These are phyloP conservation scores for Bombus affinis DNA, from an alignment of 1,140 invertebrate species.

Conservation along the genomic window DNA sequence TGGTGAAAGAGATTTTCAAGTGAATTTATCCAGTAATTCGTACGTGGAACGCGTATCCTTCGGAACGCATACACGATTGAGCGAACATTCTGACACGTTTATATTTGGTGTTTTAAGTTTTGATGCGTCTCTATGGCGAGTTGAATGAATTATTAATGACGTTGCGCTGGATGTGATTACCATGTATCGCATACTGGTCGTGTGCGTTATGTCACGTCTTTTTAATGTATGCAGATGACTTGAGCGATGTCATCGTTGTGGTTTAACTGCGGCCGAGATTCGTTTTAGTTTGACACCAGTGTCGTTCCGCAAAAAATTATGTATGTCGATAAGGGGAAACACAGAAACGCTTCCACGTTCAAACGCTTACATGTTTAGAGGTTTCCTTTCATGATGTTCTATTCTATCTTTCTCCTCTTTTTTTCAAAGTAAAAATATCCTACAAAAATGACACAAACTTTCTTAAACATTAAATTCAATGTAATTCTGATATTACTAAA, in stretches of 20 bases:
- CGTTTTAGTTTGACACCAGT: not conserved
- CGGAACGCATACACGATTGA: not conserved
- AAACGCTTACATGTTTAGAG: not conserved
- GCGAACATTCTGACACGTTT: not conserved
- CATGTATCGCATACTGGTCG: slow-evolving; percentile 39
- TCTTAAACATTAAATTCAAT: not conserved
- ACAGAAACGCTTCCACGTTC: not conserved
- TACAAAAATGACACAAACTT: too few species aligned
- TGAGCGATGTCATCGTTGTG: slow-evolving; percentile 55
- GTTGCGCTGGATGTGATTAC: slow-evolving; percentile 53
- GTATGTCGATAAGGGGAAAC: not conserved
- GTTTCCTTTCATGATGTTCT: not conserved
- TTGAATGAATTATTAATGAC: slow-evolving; percentile 71
- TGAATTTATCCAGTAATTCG: not conserved
- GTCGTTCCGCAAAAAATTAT: not conserved
- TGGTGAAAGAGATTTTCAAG: not conserved
- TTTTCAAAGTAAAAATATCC: not conserved
- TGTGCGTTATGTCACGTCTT: slow-evolving; percentile 61
- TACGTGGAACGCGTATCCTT: not conserved
- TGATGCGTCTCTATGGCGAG: slow-evolving; percentile 34
- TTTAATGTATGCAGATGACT: slow-evolving; percentile 63
- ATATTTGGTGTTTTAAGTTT: slow-evolving; percentile 42
- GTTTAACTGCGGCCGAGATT: slow-evolving; percentile 40
- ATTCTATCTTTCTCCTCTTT: not conserved
- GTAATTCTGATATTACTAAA: not conserved